Evolutionary conservation across 2,113 vertebrate species (phyloP).

Genomic region (Theristicus caerulescens): DNA sequence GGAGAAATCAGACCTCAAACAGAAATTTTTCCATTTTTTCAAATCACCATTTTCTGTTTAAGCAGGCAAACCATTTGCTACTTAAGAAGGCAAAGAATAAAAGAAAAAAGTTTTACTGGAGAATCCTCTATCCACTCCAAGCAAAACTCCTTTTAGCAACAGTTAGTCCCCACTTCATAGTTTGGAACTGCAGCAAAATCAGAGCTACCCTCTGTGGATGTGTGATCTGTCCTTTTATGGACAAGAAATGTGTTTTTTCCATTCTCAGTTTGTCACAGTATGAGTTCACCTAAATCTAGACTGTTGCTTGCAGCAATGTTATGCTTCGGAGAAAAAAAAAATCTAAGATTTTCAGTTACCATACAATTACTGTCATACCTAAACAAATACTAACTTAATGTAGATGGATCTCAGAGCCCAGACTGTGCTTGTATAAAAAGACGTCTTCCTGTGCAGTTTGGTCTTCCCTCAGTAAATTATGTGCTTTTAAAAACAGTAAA

Average conservation of each 20-base stretch:
- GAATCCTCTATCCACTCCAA: background rate
- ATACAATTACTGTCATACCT: slow-evolving; percentile 14
- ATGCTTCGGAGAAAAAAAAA: background rate
- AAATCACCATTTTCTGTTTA: background rate
- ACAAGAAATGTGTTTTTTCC: slow-evolving; percentile 71
- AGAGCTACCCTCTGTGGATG: slow-evolving; percentile 48
- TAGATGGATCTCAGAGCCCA: background rate
- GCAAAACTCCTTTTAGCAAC: background rate
- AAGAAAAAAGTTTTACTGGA: background rate
- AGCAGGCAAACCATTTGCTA: background rate
- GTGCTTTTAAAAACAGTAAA: background rate
- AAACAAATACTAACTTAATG: slow-evolving; percentile 17
- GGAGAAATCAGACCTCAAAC: background rate
- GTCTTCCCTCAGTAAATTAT: background rate
- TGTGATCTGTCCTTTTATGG: slow-evolving; percentile 68
- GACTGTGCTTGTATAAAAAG: background rate
- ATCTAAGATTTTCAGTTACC: background rate
- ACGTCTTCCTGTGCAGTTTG: background rate
- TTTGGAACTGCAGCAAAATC: slow-evolving; percentile 45
- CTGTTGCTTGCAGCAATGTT: slow-evolving; percentile 34
- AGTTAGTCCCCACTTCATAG: slow-evolving; percentile 32
- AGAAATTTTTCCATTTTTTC: background rate
- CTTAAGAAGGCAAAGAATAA: background rate
- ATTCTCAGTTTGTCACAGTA: slow-evolving; percentile 63
- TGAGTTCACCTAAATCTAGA: slow-evolving; percentile 66